Base-by-base conservation (phyloP, 2,797 vertebrate species). In the Aplochiton taeniatus region DNA sequence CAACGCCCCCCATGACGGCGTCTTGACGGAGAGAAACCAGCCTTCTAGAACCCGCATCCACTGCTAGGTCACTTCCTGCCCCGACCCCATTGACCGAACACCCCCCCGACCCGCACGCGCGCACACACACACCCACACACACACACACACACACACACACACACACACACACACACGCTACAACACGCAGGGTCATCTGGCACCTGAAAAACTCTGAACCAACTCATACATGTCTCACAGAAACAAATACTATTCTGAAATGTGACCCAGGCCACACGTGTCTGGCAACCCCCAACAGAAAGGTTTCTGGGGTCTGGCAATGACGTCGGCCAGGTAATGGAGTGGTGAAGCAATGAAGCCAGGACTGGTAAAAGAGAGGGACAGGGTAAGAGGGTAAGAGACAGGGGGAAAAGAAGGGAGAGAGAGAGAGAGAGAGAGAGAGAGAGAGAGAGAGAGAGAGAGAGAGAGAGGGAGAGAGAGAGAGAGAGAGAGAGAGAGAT, bases 291-390 rank as follows among this genome's bases (percentile, higher is more conserved):
- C n/a, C n/a, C n/a, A n/a, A n/a, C n/a, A n/a, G n/a, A n/a, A n/a
- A n/a, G n/a, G n/a, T n/a, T n/a, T n/a, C n/a, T n/a, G n/a, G n/a
- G n/a, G n/a, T n/a, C n/a, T n/a, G n/a, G n/a, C 83, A 87, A 82
- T 83, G 69, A 84, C 85, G 84, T 74, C 8, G 68, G 75, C 72
- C 79, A 72, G 80, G 76, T 87, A 84, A 83, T 86, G 79, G 75
- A 79, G 80, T 74, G 67, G 66, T 67, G 45, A 75, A 13, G 14
- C 65, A 4, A n/a, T 69, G 78, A 68, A 72, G 75, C 13, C 75
- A 47, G 71, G 54, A 6, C 17, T 13, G 11, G 5, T 41, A 41
- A 41, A 19, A 57, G 20, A n/a, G 12, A 41, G 11, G 3, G 43
- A 13, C 9, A 46, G 58, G 8, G 58, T 18, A 45, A 13, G 44